Evolutionary conservation across 2,888 invertebrate genomes (phyloP).

Genomic region (Catocala fraxini): DNA sequence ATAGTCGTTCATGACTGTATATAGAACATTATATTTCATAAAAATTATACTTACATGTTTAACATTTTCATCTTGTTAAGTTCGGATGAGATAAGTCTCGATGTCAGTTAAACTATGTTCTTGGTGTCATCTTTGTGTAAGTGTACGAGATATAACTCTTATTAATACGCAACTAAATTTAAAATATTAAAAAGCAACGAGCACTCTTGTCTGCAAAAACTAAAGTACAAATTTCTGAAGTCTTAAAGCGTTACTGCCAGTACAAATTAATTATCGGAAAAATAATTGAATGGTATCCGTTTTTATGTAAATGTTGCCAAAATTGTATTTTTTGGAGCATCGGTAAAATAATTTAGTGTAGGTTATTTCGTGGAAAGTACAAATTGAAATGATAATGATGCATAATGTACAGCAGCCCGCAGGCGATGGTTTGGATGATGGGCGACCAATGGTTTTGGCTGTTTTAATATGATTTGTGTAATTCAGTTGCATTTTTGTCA

Average conservation of each 20-base stretch:
- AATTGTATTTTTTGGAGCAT: constrained; percentile 81
- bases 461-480: constrained; percentile 40
- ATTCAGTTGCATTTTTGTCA: constrained; percentile 55
- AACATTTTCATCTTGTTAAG: constrained; percentile 58
- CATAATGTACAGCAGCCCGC: constrained; percentile 67
- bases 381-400: constrained; percentile 59
- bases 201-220: constrained; percentile 76
- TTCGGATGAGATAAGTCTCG: constrained; percentile 73
- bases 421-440: constrained; percentile 39
- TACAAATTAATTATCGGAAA: constrained; percentile 83
- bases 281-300: constrained; percentile 60
- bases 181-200: constrained; percentile 70
- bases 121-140: constrained; percentile 79
- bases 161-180: constrained; percentile 53
- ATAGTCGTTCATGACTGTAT: constrained; percentile 72
- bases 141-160: constrained; percentile 60
- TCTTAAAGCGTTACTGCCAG: constrained; percentile 83
- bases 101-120: constrained; percentile 75
- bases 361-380: constrained; percentile 76
- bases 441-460: constrained; percentile 38
- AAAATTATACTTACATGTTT: constrained; percentile 50
- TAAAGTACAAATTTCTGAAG: constrained; percentile 87
- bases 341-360: constrained; percentile 78
- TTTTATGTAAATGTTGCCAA: constrained; percentile 85
- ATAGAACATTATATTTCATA: constrained; percentile 67